phyloP scores from a whole-genome alignment of 2,797 vertebrate genomes.

The Pteropus rufus region DNA sequence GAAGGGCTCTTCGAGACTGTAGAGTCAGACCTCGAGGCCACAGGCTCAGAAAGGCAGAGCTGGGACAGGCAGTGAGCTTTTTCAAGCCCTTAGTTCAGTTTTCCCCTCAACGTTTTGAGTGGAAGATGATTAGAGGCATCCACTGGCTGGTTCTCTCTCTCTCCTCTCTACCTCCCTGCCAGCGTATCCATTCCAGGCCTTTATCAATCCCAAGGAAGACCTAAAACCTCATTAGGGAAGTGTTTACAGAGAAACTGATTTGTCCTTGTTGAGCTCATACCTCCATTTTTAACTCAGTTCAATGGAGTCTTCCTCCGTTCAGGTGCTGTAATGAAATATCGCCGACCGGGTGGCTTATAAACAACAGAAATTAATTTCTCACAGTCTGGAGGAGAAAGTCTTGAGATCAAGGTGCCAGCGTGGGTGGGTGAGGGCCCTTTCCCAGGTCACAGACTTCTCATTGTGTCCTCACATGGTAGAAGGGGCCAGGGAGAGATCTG shows the following conservation, averaged over 20 bases:
- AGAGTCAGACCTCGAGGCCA: not conserved
- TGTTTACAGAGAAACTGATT: rapidly evolving
- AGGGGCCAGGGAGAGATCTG: not conserved
- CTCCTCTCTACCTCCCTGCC: not conserved
- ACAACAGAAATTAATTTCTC: not conserved
- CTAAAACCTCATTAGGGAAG: not conserved
- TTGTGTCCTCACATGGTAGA: not conserved
- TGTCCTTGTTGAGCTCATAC: not conserved
- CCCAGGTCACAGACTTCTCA: not conserved
- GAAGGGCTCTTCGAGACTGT: not conserved
- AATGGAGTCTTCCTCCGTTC: not conserved
- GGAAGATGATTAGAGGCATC: not conserved
- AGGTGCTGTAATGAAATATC: not conserved
- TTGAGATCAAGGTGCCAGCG: not conserved
- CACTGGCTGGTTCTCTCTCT: not conserved
- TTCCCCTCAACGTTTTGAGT: not conserved
- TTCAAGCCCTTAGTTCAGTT: not conserved
- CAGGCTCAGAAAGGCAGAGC: not conserved
- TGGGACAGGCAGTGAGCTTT: not conserved
- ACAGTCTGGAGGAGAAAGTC: not conserved
- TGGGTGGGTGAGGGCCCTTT: not conserved
- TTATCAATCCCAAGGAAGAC: not conserved
- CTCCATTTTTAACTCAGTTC: not conserved
- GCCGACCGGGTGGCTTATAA: not conserved
- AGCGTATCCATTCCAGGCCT: not conserved